Evolutionary conservation across 2,888 invertebrate genomes (phyloP).

Genomic region (Andricus quercusramuli): DNA sequence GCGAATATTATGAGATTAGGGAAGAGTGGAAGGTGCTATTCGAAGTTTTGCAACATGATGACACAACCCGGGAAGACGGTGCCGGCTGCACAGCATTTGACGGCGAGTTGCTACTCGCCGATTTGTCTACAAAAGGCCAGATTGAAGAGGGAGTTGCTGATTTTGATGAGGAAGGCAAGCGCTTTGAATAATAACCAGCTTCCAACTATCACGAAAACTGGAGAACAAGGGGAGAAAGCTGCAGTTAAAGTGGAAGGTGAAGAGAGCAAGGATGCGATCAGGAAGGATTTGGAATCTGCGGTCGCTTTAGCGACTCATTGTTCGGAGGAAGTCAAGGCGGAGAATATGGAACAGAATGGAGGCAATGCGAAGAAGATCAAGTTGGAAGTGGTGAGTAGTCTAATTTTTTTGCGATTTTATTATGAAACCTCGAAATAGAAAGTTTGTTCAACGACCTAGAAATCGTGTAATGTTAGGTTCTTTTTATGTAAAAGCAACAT

Average conservation of each 20-base stretch:
- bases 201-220: conserved; percentile 44
- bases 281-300: conserved; percentile 83
- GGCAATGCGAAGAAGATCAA: conserved; percentile 67
- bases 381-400: conserved; percentile 60
- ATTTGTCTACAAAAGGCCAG: conserved; percentile 87
- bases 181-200: conserved; percentile 74
- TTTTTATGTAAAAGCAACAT: too few species aligned
- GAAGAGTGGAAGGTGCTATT: conserved; percentile 87
- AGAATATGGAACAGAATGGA: conserved; percentile 47
- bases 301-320: conserved; percentile 83
- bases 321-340: conserved; percentile 79
- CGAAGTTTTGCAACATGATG: conserved; percentile 83
- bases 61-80: conserved; percentile 80
- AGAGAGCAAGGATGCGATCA: conserved; percentile 80
- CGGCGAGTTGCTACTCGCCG: conserved; percentile 88
- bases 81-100: conserved; percentile 80
- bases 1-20: conserved; percentile 85
- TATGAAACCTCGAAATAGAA: too few species aligned
- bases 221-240: conserved; percentile 11
- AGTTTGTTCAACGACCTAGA: too few species aligned
- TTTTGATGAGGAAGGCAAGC: conserved; percentile 83
- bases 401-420: background rate
- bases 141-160: conserved; percentile 85
- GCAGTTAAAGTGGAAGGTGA: conserved; percentile 63
- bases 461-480: too few species aligned